Evolutionary conservation across 2,113 vertebrate species (phyloP).

Genomic region (Ondatra zibethicus): DNA sequence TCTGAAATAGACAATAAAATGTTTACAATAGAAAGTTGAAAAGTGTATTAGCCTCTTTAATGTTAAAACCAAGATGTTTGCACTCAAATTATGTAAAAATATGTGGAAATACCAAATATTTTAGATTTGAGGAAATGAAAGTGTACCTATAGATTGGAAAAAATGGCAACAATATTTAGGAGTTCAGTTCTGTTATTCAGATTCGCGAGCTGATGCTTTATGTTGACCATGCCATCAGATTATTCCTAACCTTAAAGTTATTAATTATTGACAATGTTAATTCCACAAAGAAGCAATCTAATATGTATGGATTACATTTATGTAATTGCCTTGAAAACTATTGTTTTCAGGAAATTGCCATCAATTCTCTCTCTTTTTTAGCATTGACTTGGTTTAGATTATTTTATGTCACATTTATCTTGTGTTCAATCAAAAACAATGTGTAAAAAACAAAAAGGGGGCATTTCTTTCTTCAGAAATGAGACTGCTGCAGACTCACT

Average conservation of each 20-base stretch:
- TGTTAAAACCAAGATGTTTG: slow-evolving; percentile 39
- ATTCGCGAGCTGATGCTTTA: background rate
- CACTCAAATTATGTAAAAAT: slow-evolving; percentile 54
- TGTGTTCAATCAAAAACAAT: background rate
- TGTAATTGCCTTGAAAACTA: slow-evolving; percentile 5
- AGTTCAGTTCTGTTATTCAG: background rate
- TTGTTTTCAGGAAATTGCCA: slow-evolving; percentile 8
- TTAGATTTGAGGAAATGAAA: slow-evolving; percentile 33
- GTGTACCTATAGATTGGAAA: background rate
- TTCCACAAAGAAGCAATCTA: slow-evolving; percentile 13
- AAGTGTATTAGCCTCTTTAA: slow-evolving; percentile 2
- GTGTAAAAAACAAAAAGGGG: background rate
- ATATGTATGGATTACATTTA: background rate
- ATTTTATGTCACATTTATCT: background rate
- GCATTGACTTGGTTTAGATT: background rate
- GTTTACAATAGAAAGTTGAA: slow-evolving; percentile 28
- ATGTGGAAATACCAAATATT: slow-evolving; percentile 56
- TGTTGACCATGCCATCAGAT: background rate
- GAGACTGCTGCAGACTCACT: background rate
- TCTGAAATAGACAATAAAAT: slow-evolving; percentile 51
- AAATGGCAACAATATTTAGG: background rate
- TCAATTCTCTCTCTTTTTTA: slow-evolving; percentile 49
- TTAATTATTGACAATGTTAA: slow-evolving; percentile 32
- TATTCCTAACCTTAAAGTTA: slow-evolving; percentile 45
- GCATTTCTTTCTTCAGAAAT: slow-evolving; percentile 20